Percentiles rank a stretch among this genome's conserved stretches.
Evolutionary conservation across 2,113 vertebrate species (phyloP).

Genomic region (Thymallus thymallus): DNA sequence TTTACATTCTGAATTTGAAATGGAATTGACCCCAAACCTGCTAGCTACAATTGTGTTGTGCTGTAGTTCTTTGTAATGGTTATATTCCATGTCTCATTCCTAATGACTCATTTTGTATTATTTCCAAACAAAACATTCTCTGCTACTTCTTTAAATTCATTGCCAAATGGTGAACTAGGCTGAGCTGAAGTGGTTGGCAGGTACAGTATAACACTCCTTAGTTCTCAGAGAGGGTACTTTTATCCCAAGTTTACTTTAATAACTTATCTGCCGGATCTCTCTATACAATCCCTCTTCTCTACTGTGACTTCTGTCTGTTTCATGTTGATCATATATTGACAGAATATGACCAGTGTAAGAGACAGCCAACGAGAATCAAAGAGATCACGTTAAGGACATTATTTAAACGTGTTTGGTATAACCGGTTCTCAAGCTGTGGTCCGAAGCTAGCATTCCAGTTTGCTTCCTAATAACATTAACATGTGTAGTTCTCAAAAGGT

Average conservation of each 20-base stretch:
- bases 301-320: not conserved
- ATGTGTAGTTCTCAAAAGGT: too few species aligned
- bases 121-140: too few species aligned
- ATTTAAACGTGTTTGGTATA: too few species aligned
- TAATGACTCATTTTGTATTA: too few species aligned
- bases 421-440: too few species aligned
- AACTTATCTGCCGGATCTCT: not conserved
- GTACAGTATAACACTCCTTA: not conserved
- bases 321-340: constrained; percentile 9
- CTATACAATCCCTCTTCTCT: not conserved
- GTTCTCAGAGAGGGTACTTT: not conserved
- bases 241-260: not conserved
- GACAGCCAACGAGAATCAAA: not conserved
- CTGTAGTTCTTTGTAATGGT: not conserved
- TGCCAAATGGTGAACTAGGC: not conserved
- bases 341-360: not conserved
- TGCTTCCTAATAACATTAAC: too few species aligned
- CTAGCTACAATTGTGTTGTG: too few species aligned
- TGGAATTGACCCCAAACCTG: too few species aligned
- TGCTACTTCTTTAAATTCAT: not conserved
- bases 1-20: too few species aligned
- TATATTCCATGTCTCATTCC: not conserved
- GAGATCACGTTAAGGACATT: too few species aligned
- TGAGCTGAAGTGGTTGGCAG: not conserved
- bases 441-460: too few species aligned